These are phyloP conservation scores for Hippopotamyrus pictus DNA, from an alignment of 2,797 vertebrate species.

Conservation along the genomic window DNA sequence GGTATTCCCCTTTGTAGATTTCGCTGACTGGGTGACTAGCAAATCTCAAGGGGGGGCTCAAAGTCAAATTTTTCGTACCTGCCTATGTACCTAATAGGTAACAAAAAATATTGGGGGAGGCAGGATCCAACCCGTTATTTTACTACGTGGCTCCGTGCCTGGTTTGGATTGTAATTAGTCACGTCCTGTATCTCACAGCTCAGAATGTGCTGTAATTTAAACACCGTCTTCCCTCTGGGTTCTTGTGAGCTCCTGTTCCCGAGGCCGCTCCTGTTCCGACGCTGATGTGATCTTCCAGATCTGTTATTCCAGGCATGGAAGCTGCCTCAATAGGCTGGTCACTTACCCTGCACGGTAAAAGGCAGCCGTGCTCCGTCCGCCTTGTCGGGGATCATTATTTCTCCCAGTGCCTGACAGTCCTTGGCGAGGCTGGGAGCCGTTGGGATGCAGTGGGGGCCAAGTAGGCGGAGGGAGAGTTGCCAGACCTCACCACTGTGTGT, in stretches of 20 bases:
- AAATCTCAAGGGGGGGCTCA: background rate
- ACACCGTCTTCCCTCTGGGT: background rate
- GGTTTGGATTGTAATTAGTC: background rate
- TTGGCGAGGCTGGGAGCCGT: background rate
- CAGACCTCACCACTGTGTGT: background rate
- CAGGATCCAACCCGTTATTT: background rate
- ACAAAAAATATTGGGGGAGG: background rate
- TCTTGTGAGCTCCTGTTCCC: background rate
- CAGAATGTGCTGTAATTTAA: background rate
- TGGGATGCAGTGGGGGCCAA: background rate
- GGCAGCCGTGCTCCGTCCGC: background rate
- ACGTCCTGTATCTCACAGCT: background rate
- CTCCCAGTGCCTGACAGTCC: background rate
- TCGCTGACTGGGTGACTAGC: background rate
- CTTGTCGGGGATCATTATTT: slow-evolving; percentile 19
- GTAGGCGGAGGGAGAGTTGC: slow-evolving; percentile 9
- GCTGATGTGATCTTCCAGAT: background rate
- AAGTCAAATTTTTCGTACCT: background rate
- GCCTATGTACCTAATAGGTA: background rate
- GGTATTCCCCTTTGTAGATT: background rate
- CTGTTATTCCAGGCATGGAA: background rate
- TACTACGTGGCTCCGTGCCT: background rate
- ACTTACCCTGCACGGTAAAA: background rate
- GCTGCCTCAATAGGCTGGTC: background rate
- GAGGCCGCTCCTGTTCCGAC: background rate